Evolutionary conservation across 2,888 invertebrate genomes (phyloP).

Genomic region (Iphiclides podalirius): DNA sequence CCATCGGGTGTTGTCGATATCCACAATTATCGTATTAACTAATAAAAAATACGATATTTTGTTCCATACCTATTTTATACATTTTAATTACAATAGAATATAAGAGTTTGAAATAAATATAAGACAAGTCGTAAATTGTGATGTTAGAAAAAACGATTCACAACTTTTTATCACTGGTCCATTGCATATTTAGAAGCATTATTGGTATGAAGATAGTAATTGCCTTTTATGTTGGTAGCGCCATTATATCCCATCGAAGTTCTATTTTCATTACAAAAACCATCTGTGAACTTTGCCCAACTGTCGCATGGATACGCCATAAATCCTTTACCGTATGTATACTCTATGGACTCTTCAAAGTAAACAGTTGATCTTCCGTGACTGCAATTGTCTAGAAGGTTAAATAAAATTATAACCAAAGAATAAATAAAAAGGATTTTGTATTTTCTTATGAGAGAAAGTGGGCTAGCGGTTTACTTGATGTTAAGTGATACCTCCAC

Average conservation of each 20-base stretch:
- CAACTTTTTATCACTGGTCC: too few relatives aligned
- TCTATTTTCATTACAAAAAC: conserved; percentile 53
- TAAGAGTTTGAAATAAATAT: too few relatives aligned
- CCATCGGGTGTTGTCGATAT: too few relatives aligned
- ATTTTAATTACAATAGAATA: too few relatives aligned
- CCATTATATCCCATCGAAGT: conserved; percentile 79
- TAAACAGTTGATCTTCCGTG: conserved; percentile 83
- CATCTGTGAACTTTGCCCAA: conserved; percentile 67
- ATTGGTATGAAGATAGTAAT: conserved; percentile 82
- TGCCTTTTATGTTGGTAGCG: conserved; percentile 57
- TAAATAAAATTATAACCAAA: neutral
- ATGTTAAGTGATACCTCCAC: too few relatives aligned
- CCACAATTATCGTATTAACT: too few relatives aligned
- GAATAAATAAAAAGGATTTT: neutral
- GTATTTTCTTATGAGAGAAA: too few relatives aligned
- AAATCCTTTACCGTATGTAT: conserved; percentile 65
- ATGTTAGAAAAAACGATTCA: too few relatives aligned
- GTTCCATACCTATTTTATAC: too few relatives aligned
- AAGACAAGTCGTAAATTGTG: too few relatives aligned
- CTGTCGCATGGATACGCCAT: conserved; percentile 77
- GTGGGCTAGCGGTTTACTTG: too few relatives aligned
- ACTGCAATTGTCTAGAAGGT: conserved; percentile 82
- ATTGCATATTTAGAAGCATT: conserved; percentile 76
- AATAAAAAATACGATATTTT: too few relatives aligned
- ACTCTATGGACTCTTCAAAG: conserved; percentile 83